phyloP scores from a whole-genome alignment of 2,113 vertebrate species.

The Henicopernis longicauda region DNA sequence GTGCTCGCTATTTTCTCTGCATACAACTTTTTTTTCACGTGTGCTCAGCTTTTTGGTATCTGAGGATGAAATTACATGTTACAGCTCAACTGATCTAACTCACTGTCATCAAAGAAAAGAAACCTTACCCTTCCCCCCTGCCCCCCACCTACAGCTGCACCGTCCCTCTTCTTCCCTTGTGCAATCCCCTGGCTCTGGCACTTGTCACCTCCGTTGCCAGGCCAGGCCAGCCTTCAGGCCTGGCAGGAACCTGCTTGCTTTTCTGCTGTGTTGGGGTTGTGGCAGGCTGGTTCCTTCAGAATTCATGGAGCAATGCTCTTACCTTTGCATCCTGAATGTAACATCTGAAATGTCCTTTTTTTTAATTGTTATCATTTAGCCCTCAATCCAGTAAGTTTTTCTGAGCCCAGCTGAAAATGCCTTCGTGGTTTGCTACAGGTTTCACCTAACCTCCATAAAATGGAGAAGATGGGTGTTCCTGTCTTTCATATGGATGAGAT shows the following conservation, averaged over 20 bases:
- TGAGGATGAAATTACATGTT: background rate
- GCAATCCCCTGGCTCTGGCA: background rate
- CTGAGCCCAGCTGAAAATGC: background rate
- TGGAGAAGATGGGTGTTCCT: background rate
- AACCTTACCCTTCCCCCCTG: background rate
- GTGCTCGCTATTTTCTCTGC: background rate
- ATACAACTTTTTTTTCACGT: rapidly evolving
- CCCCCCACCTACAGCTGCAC: background rate
- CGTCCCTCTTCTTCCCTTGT: background rate
- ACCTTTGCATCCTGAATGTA: background rate
- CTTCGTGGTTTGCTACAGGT: background rate
- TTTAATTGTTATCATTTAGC: background rate
- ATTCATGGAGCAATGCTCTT: background rate
- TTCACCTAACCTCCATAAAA: background rate
- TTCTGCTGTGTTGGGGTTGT: background rate
- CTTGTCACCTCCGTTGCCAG: background rate
- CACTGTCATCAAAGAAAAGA: background rate
- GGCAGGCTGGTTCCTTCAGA: background rate
- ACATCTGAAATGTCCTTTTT: rapidly evolving
- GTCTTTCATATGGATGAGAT: background rate
- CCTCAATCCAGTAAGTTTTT: background rate
- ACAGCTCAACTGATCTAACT: background rate
- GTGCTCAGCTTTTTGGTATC: background rate
- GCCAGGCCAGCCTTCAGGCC: background rate
- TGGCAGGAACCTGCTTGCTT: background rate